A percentile compares a stretch with the other conserved stretches of the same genome.
Conservation (phyloP, 2,888 invertebrate genomes). For the Ephialtes manifestator region DNA sequence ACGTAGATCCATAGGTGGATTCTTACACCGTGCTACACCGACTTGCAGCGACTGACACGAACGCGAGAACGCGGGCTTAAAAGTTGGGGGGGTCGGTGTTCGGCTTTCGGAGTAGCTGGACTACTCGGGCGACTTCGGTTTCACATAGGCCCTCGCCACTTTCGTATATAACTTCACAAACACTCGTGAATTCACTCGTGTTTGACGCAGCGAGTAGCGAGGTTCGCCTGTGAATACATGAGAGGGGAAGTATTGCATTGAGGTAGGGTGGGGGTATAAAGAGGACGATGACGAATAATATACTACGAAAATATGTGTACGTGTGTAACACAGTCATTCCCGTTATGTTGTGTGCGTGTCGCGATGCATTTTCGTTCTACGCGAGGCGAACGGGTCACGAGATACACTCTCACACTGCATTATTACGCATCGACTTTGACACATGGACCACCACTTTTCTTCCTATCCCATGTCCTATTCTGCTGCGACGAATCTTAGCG, state of each 20-base stretch:
- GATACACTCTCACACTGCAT: background rate
- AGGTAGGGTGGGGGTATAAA: background rate
- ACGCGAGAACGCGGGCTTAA: constrained; percentile 36
- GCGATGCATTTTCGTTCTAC: background rate
- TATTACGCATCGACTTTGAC: constrained; percentile 1
- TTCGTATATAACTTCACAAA: background rate
- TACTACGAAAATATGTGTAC: background rate
- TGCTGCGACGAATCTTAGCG: background rate
- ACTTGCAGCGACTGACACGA: constrained; percentile 66
- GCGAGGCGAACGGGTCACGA: background rate
- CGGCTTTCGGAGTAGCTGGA: constrained; percentile 14
- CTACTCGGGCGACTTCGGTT: constrained; percentile 27
- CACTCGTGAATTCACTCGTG: background rate
- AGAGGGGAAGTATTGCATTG: background rate
- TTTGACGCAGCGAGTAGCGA: constrained; percentile 9
- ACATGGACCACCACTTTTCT: background rate
- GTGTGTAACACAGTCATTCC: background rate
- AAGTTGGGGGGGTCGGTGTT: constrained; percentile 12
- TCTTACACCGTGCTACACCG: constrained; percentile 51
- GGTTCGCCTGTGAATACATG: background rate
- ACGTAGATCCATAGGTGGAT: constrained; percentile 58
- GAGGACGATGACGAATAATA: background rate
- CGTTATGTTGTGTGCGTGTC: background rate
- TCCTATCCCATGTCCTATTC: background rate
- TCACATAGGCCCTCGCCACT: background rate